These are phyloP conservation scores for Candidula unifasciata DNA, from an alignment of 2,888 invertebrate genomes.

Conservation along the genomic window DNA sequence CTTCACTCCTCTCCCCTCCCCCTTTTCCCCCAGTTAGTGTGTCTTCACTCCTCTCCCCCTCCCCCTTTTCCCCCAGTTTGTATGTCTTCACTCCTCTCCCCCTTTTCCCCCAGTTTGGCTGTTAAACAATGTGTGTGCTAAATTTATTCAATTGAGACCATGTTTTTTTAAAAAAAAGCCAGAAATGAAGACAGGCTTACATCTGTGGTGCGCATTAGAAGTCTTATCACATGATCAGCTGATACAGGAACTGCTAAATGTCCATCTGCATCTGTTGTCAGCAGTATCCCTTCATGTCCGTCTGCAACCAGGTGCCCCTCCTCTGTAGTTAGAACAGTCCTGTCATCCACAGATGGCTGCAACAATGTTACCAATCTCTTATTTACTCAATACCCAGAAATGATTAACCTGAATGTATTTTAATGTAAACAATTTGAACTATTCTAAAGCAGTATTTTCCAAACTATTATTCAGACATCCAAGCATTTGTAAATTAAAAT, in stretches of 20 bases:
- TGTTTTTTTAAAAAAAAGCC: no score
- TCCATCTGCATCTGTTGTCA: constrained; percentile 50
- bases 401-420: no score
- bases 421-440: no score
- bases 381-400: background rate
- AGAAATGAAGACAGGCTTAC: constrained; percentile 47
- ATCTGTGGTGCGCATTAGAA: constrained; percentile 60
- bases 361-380: background rate
- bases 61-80: background rate
- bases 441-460: no score
- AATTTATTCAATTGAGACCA: no score
- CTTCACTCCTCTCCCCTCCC: no score
- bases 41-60: no score
- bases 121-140: no score
- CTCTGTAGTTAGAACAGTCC: constrained; percentile 13
- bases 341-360: constrained; percentile 31
- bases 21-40: no score
- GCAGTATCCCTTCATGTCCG: constrained; percentile 44
- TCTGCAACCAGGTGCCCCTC: constrained; percentile 41
- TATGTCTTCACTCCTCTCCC: background rate
- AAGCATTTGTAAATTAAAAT: no score
- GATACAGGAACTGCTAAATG: constrained; percentile 52
- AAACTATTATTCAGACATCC: no score
- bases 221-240: constrained; percentile 59
- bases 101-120: background rate